Evolutionary conservation across 2,797 vertebrate species (phyloP), one percentile per base, ranked within the genome.

Genomic region (Ctenosaura bakeri): DNA sequence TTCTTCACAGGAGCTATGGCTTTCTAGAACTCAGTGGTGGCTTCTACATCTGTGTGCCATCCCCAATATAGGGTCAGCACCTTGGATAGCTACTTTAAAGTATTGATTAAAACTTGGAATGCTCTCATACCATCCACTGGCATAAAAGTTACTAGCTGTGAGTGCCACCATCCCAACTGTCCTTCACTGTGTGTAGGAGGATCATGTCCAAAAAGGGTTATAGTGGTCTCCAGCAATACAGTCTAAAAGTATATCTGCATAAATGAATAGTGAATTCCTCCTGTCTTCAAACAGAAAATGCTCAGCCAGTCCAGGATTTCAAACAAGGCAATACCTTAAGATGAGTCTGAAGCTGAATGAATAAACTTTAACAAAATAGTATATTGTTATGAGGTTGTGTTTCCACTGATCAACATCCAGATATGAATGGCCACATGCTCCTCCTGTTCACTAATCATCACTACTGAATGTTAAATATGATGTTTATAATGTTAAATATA

Each of bases 221-320:
- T 35, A 16, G 66, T 74, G n/a, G 20, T 9, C 12, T 0, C 0
- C 35, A 78, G 42, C 7, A 1, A 62, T 3, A 54, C 1, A 42
- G 2, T 42, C n/a, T 71, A 32, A 46, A 54, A 2, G 12, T 38
- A 81, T 90, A 88, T 9, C 13, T 88, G 89, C 90, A 50, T 81
- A 87, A 38, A n/a, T 22, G 38, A 16, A 9, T 0, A 46, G 7
- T 18, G 38, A 86, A 89, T 4, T 9, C 78, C 66, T 83, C 35
- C 76, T 89, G 71, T 3, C 81, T n/a, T 14, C 64, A 83, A n/a
- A 0, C 46, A 88, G 46, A 14, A 90, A 93, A 32, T 16, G 42
- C 13, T 64, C 26, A 74, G 35, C n/a, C 5, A 76, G 20, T 71
- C n/a, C 5, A 50, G 46, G 6, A 66, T 35, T 2, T 52, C 54